Conservation (phyloP, 2,888 invertebrate species). For the Drosophila cognata region DNA sequence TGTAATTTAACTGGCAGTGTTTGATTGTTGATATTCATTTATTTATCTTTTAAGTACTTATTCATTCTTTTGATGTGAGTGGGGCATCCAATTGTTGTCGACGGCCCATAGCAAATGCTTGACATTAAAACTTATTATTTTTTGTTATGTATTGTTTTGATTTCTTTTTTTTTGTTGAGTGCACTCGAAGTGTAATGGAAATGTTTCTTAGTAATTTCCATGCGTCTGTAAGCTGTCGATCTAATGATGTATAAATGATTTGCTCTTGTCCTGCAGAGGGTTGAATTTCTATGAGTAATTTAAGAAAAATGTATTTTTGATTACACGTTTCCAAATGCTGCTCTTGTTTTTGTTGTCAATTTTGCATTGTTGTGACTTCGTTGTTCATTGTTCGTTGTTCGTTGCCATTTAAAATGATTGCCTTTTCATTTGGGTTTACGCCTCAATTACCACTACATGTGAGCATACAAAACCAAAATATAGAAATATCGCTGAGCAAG, state of each 20-base stretch:
- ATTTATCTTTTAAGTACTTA: background rate
- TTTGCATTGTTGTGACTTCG: background rate
- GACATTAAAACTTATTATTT: constrained; percentile 13
- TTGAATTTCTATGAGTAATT: constrained; percentile 40
- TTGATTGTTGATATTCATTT: background rate
- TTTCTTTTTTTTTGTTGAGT: constrained; percentile 6
- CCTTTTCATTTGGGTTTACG: background rate
- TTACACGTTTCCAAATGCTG: constrained; percentile 40
- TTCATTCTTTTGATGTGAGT: background rate
- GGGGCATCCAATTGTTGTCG: background rate
- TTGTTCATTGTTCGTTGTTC: background rate
- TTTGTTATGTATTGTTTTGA: constrained; percentile 11
- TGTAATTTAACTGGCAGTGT: background rate
- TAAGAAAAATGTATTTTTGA: constrained; percentile 61
- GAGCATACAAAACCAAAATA: constrained; percentile 20
- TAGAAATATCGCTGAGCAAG: constrained; percentile 52
- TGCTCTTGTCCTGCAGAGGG: constrained; percentile 24
- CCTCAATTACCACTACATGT: constrained; percentile 10
- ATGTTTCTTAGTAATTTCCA: constrained; percentile 34
- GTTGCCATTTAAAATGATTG: constrained; percentile 29
- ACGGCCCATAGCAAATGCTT: constrained; percentile 11
- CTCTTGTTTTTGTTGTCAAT: background rate
- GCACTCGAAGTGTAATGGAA: constrained; percentile 15
- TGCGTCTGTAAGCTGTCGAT: constrained; percentile 51
- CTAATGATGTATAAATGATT: constrained; percentile 68